Conservation (phyloP, 2,113 vertebrate genomes). For the Chionodraco myersi region DNA sequence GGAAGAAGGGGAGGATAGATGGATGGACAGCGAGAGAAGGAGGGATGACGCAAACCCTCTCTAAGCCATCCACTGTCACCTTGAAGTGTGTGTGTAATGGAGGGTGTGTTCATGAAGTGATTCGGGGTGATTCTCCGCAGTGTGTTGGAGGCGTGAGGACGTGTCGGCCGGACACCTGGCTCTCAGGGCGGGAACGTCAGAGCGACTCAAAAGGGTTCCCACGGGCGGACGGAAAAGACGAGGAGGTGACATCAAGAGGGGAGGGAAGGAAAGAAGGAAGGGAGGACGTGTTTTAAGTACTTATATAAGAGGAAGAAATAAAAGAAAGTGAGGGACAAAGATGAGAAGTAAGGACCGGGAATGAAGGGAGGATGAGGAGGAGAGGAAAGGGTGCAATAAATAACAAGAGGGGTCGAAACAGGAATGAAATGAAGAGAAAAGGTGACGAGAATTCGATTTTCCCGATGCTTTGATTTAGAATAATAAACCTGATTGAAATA, state of each 20-base stretch:
- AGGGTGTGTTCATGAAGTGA: conserved; percentile 5
- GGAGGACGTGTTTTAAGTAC: too few relatives aligned
- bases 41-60: conserved; percentile 50
- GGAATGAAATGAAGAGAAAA: not conserved
- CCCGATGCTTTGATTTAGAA: not conserved
- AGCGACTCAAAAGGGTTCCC: conserved; percentile 31
- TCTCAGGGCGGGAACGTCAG: conserved; percentile 67
- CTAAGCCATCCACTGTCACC: conserved; percentile 45
- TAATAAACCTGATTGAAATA: too few relatives aligned
- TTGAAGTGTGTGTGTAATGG: conserved; percentile 15
- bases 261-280: not conserved
- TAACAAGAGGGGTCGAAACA: not conserved
- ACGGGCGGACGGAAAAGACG: not conserved
- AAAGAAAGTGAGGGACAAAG: not conserved
- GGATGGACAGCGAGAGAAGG: conserved; percentile 21
- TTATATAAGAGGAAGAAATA: not conserved
- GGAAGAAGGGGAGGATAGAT: conserved; percentile 30
- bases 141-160: conserved; percentile 23
- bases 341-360: not conserved
- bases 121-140: conserved; percentile 49
- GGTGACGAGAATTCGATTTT: not conserved
- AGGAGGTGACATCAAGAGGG: too few relatives aligned
- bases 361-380: not conserved
- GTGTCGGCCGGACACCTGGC: conserved; percentile 66
- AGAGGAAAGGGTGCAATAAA: not conserved